Conservation (phyloP, 2,113 vertebrate genomes). For the Anguilla rostrata region DNA sequence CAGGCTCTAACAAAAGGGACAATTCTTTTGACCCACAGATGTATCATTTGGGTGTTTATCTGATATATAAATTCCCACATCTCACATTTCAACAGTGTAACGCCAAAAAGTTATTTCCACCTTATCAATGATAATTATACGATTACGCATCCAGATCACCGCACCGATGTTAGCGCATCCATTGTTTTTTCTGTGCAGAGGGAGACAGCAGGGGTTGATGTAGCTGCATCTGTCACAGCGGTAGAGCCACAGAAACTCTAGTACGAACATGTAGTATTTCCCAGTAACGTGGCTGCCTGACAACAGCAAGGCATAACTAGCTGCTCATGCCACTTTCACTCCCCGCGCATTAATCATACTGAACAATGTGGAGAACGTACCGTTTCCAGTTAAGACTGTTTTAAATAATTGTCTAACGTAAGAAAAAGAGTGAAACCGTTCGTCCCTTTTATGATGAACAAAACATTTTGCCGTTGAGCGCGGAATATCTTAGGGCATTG, state of each 20-base stretch:
- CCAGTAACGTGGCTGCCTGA: not conserved
- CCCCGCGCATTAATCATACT: not conserved
- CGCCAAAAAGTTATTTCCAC: not conserved
- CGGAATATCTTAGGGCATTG: not conserved
- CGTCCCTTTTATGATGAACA: not conserved
- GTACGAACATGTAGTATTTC: not conserved
- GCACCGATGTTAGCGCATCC: not conserved
- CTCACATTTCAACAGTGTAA: not conserved
- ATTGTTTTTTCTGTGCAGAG: not conserved
- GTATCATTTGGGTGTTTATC: not conserved
- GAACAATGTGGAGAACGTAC: not conserved
- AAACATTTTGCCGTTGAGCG: not conserved
- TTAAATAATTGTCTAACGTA: not conserved
- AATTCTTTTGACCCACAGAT: not conserved
- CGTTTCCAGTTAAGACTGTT: not conserved
- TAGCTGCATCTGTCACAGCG: not conserved
- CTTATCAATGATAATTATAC: not conserved
- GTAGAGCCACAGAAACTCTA: not conserved
- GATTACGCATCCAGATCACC: not conserved
- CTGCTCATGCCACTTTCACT: not conserved
- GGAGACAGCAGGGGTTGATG: not conserved
- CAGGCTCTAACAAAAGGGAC: not conserved
- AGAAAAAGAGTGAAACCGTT: not conserved
- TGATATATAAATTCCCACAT: not conserved
- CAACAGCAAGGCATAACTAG: not conserved